Evolutionary conservation across 2,888 invertebrate species (phyloP).

Genomic region (Villa cingulata): DNA sequence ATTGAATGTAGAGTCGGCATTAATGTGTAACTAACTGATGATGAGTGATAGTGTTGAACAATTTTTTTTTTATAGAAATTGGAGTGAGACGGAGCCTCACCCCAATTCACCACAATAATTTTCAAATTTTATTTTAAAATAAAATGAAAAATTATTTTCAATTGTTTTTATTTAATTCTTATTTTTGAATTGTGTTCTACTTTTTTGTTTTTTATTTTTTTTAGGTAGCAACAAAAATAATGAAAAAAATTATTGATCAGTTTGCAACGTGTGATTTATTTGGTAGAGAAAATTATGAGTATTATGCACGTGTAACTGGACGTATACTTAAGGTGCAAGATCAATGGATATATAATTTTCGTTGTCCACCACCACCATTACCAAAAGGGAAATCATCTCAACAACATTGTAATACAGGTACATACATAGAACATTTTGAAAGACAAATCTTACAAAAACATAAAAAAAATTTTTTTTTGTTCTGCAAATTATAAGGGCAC

Average conservation of each 20-base stretch:
- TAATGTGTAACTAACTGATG: too few species aligned
- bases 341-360: constrained; percentile 91
- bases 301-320: constrained; percentile 88
- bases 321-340: constrained; percentile 83
- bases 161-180: background rate
- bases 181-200: background rate
- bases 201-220: constrained; percentile 3
- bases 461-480: too few species aligned
- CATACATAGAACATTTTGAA: too few species aligned
- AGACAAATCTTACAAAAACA: too few species aligned
- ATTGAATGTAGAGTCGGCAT: too few species aligned
- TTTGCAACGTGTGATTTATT: constrained; percentile 93
- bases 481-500: too few species aligned
- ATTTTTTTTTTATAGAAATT: too few species aligned
- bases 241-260: constrained; percentile 94
- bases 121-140: too few species aligned
- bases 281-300: constrained; percentile 88
- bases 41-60: too few species aligned
- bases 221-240: constrained; percentile 86
- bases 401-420: constrained; percentile 52
- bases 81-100: too few species aligned
- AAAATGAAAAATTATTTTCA: too few species aligned
- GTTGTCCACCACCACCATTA: constrained; percentile 64
- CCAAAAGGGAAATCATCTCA: constrained; percentile 49
- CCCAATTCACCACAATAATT: too few species aligned